Percentiles rank a stretch among this genome's conserved stretches.
phyloP scores from a whole-genome alignment of 2,888 invertebrate species.

The Ennomos erosarius region DNA sequence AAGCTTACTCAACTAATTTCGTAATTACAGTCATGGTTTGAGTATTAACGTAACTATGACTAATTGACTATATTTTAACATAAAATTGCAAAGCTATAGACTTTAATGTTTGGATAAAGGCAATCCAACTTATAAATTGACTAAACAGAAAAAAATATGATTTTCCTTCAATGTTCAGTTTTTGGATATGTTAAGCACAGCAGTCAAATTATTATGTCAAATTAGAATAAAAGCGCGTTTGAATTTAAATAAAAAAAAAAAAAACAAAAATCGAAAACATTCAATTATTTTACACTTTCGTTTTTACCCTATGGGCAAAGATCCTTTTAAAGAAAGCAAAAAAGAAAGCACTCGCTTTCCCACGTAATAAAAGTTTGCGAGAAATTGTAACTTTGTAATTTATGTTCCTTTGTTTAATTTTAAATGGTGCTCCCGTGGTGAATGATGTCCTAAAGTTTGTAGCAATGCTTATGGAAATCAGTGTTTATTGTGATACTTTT shows the following conservation, averaged over 20 bases:
- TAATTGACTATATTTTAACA: no score
- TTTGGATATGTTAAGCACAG: no score
- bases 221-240: no score
- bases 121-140: no score
- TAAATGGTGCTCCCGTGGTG: conserved; percentile 42
- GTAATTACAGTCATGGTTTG: neutral
- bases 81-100: no score
- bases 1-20: conserved; percentile 1
- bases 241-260: no score
- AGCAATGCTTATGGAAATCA: conserved; percentile 18
- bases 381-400: conserved; percentile 54
- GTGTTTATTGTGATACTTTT: conserved; percentile 18
- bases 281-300: neutral
- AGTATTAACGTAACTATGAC: no score
- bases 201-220: no score
- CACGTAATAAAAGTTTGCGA: conserved; percentile 57
- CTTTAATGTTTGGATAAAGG: no score
- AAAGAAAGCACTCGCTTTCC: conserved; percentile 42
- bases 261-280: no score
- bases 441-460: conserved; percentile 30
- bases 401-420: conserved; percentile 61
- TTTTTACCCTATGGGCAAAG: neutral
- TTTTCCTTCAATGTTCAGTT: no score
- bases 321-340: conserved; percentile 7
- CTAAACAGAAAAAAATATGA: no score